phyloP scores from a whole-genome alignment of 2,888 invertebrate genomes.

The Beris chalybata region DNA sequence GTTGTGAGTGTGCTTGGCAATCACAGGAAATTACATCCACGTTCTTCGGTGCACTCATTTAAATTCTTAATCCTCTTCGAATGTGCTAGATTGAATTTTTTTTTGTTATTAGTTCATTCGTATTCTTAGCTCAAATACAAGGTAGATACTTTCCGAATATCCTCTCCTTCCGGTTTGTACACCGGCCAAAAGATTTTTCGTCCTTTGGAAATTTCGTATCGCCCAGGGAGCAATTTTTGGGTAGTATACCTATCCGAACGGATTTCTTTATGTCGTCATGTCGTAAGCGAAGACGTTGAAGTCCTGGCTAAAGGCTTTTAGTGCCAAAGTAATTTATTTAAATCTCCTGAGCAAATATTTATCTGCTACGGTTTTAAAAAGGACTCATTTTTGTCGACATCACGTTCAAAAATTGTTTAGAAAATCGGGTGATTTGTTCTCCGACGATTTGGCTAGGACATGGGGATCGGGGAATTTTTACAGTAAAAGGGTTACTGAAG shows the following conservation, averaged over 20 bases:
- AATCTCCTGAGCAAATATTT: slow-evolving; percentile 33
- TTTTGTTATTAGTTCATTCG: slow-evolving; percentile 7
- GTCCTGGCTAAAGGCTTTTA: slow-evolving; percentile 18
- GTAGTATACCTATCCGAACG: not conserved
- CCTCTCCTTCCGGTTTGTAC: not conserved
- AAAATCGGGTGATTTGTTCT: too few relatives aligned
- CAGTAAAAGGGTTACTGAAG: too few relatives aligned
- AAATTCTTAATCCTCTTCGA: slow-evolving; percentile 27
- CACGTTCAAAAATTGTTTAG: slow-evolving; percentile 24
- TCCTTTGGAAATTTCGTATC: slow-evolving; percentile 2
- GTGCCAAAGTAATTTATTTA: slow-evolving; percentile 31
- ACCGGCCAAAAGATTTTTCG: slow-evolving; percentile 5
- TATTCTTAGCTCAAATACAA: slow-evolving; percentile 6
- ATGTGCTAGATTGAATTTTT: slow-evolving; percentile 20
- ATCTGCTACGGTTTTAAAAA: slow-evolving; percentile 6
- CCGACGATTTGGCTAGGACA: too few relatives aligned
- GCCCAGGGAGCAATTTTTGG: not conserved
- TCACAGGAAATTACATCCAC: slow-evolving; percentile 5
- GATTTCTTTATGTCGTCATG: not conserved
- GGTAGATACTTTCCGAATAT: not conserved
- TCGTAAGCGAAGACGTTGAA: slow-evolving; percentile 11
- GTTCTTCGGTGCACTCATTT: slow-evolving; percentile 16
- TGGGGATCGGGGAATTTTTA: too few relatives aligned
- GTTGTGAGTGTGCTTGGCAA: not conserved
- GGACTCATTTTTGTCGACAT: slow-evolving; percentile 25